phyloP scores from a whole-genome alignment of 35 echinoderm and acorn worm species.

The Eucidaris tribuloides region DNA sequence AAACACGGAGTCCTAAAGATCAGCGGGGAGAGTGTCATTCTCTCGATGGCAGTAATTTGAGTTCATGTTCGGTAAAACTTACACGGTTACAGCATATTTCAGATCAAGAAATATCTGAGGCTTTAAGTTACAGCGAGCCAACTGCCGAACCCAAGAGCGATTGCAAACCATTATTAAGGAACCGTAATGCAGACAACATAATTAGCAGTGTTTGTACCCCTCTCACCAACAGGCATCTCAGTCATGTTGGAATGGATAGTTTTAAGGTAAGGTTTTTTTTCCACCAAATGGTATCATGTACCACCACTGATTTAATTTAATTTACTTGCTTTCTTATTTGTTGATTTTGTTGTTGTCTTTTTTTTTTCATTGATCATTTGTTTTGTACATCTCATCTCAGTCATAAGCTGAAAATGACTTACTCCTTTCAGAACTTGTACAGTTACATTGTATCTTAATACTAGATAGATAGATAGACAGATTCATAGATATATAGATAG shows the following conservation, averaged over 20 bases:
- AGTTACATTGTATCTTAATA: neutral
- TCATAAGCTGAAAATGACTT: neutral
- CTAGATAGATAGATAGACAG: too few relatives aligned
- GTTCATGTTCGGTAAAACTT: too few relatives aligned
- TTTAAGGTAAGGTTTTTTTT: conserved; percentile 26
- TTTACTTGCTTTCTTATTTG: neutral
- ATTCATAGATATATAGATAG: too few relatives aligned
- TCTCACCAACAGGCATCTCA: neutral
- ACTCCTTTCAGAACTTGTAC: neutral
- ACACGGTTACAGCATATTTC: too few relatives aligned
- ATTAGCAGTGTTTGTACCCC: neutral
- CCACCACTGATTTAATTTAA: neutral
- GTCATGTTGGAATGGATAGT: conserved; percentile 13
- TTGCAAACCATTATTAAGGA: neutral
- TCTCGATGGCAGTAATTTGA: neutral
- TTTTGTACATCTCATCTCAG: neutral
- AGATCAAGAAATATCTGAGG: too few relatives aligned
- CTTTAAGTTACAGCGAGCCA: too few relatives aligned
- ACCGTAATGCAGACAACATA: neutral
- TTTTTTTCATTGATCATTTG: neutral
- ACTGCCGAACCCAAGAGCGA: neutral
- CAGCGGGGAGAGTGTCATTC: neutral
- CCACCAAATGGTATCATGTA: neutral
- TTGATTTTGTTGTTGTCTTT: too few relatives aligned
- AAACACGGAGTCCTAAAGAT: too few relatives aligned